phyloP scores from a whole-genome alignment of 2,113 vertebrate genomes.

The Mormoops blainvillei region DNA sequence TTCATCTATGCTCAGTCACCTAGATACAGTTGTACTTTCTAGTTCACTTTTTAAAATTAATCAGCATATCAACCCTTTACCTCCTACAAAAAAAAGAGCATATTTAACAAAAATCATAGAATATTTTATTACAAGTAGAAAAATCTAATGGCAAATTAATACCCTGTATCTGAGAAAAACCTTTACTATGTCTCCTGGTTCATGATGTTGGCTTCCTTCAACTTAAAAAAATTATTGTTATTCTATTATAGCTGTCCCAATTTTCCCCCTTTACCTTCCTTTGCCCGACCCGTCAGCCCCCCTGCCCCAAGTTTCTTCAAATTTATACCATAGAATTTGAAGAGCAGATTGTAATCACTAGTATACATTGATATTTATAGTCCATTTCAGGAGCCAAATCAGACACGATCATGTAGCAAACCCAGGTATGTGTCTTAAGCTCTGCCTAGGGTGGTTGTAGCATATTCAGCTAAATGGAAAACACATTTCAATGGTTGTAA shows the following conservation, averaged over 20 bases:
- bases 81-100: not conserved
- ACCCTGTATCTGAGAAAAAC: not conserved
- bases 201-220: not conserved
- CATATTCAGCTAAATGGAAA: not conserved
- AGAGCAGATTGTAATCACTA: not conserved
- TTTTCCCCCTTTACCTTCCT: no score
- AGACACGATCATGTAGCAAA: not conserved
- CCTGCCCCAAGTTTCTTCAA: not conserved
- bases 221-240: not conserved
- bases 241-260: no score
- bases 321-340: not conserved
- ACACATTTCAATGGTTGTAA: not conserved
- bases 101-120: not conserved
- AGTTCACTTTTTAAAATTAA: not conserved
- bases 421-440: not conserved
- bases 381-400: not conserved
- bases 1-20: not conserved
- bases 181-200: not conserved
- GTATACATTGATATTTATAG: not conserved
- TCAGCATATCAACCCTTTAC: not conserved
- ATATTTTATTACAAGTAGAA: not conserved
- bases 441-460: not conserved
- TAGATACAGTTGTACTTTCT: not conserved
- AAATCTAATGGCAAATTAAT: not conserved
- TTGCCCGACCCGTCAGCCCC: no score